phyloP scores from a whole-genome alignment of 2,113 vertebrate species.

The Todiramphus saurophagus region DNA sequence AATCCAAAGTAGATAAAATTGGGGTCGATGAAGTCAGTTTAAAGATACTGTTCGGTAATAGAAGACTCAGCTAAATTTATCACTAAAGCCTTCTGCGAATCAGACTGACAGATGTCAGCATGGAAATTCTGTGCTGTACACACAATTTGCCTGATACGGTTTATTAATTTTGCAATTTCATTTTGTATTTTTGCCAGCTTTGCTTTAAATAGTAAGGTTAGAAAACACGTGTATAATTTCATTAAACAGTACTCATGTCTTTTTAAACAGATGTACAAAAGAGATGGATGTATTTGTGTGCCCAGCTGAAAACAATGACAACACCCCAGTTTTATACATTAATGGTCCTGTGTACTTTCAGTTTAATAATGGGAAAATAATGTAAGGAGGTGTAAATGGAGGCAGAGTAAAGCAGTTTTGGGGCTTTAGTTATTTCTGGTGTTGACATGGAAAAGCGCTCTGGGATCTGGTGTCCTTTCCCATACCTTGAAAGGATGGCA shows the following conservation, averaged over 20 bases:
- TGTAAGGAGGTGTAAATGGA: background rate
- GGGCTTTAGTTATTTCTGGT: background rate
- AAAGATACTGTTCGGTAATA: background rate
- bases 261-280: background rate
- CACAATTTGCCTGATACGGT: background rate
- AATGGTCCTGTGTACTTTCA: background rate
- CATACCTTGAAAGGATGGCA: background rate
- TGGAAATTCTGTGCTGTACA: background rate
- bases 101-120: background rate
- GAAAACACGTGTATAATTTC: background rate
- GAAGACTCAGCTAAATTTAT: background rate
- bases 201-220: background rate
- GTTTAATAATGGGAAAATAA: background rate
- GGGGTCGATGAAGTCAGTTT: background rate
- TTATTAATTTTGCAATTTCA: background rate
- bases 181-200: background rate
- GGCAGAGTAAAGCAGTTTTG: rapidly evolving
- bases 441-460: rapidly evolving
- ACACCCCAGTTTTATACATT: background rate
- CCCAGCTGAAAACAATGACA: background rate
- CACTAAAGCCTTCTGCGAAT: background rate
- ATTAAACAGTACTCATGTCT: background rate
- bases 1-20: background rate
- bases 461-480: background rate
- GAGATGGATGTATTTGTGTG: background rate